Evolutionary conservation across 2,888 invertebrate genomes (phyloP).

Genomic region (Sicus ferrugineus): DNA sequence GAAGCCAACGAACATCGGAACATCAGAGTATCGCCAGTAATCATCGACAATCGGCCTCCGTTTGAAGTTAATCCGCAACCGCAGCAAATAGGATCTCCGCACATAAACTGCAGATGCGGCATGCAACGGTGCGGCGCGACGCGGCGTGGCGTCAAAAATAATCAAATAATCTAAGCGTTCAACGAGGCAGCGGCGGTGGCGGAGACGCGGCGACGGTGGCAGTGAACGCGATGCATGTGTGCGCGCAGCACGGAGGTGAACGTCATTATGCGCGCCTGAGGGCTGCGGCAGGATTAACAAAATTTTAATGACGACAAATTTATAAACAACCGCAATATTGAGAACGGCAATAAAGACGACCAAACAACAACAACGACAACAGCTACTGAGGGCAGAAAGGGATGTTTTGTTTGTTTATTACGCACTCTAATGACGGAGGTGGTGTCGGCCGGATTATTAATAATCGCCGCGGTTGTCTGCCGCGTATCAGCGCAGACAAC

Average conservation of each 20-base stretch:
- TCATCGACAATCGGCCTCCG: slow-evolving; percentile 16
- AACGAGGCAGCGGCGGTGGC: slow-evolving; percentile 4
- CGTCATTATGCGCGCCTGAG: too few relatives aligned
- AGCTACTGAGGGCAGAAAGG: background rate
- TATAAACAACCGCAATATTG: slow-evolving; percentile 32
- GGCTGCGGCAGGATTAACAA: slow-evolving; percentile 23
- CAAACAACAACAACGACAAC: slow-evolving; percentile 12
- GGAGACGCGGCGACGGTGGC: background rate
- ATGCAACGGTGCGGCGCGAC: background rate
- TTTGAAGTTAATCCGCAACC: slow-evolving; percentile 32
- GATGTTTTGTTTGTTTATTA: slow-evolving; percentile 17
- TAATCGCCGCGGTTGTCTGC: background rate
- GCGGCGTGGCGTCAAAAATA: slow-evolving; percentile 5
- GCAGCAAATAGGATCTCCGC: slow-evolving; percentile 31
- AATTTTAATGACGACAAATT: slow-evolving; percentile 43
- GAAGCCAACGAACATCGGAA: background rate
- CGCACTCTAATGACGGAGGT: slow-evolving; percentile 2
- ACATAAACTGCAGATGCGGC: slow-evolving; percentile 30
- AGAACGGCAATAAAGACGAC: background rate
- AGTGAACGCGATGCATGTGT: background rate
- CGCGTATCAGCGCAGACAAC: background rate
- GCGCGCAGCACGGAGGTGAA: background rate
- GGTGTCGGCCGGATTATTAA: background rate
- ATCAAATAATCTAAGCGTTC: slow-evolving; percentile 25
- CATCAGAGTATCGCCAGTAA: too few relatives aligned